Conservation (phyloP, 1,140 invertebrate genomes). For the Euura lappo region DNA sequence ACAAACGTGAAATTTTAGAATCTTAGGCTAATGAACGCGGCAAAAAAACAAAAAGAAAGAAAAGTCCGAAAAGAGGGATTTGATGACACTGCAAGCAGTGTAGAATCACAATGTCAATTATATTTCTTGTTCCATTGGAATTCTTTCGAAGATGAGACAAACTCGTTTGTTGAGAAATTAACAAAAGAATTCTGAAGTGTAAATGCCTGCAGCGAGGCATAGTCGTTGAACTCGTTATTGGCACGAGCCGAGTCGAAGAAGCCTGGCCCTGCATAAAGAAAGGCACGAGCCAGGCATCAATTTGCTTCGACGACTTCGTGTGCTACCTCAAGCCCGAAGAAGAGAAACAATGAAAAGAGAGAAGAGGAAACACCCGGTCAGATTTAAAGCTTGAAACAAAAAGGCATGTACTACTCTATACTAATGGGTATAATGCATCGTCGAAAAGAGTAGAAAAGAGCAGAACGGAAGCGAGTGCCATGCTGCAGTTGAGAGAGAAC, state of each 20-base stretch:
- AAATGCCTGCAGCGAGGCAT: no score
- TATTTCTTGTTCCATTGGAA: no score
- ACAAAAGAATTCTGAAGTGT: slow-evolving; percentile 1
- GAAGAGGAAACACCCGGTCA: no score
- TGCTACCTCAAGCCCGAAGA: background rate
- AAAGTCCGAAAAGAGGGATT: background rate
- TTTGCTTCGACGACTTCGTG: background rate
- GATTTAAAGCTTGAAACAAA: background rate
- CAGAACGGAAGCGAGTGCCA: slow-evolving; percentile 23
- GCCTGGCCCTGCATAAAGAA: background rate
- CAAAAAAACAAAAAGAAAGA: background rate
- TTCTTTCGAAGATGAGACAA: no score
- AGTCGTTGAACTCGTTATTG: background rate
- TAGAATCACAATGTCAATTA: no score
- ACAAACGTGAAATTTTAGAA: no score
- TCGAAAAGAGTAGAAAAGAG: background rate
- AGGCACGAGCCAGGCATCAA: slow-evolving; percentile 4
- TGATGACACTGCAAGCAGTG: no score
- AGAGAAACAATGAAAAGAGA: background rate
- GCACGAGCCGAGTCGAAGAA: background rate
- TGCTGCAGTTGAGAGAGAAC: background rate
- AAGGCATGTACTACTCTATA: background rate
- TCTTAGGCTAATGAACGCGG: no score
- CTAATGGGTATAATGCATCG: background rate
- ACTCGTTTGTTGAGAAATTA: no score